These are phyloP conservation scores for Cydia fagiglandana DNA, from an alignment of 1,140 invertebrate species.

Conservation along the genomic window DNA sequence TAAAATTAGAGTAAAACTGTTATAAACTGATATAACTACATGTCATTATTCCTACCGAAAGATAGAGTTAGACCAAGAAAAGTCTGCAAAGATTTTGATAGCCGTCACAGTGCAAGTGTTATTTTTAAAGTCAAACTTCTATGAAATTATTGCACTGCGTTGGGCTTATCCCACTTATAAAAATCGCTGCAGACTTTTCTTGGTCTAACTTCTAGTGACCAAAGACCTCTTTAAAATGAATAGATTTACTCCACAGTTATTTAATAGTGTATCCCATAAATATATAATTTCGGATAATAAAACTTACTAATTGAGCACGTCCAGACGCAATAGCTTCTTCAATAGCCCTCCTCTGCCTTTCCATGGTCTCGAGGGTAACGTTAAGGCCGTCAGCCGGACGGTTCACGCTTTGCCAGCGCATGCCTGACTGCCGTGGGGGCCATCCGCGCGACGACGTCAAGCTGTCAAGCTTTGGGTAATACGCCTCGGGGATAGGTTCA, in stretches of 20 bases:
- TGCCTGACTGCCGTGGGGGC: slow-evolving; percentile 78
- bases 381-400: slow-evolving; percentile 79
- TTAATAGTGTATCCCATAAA: slow-evolving; percentile 5
- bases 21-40: no score
- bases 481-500: slow-evolving; percentile 78
- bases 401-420: slow-evolving; percentile 74
- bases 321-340: slow-evolving; percentile 82
- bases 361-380: slow-evolving; percentile 80
- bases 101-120: no score
- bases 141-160: no score
- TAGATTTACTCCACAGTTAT: background rate
- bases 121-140: no score
- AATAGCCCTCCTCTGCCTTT: slow-evolving; percentile 81
- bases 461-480: slow-evolving; percentile 81
- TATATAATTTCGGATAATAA: background rate
- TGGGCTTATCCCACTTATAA: no score
- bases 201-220: no score
- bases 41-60: no score
- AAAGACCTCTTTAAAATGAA: no score
- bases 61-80: no score
- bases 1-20: no score
- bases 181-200: no score
- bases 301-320: slow-evolving; percentile 51
- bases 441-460: slow-evolving; percentile 78
- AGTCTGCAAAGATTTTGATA: no score